These are phyloP conservation scores for Buteo buteo DNA, from an alignment of 2,113 vertebrate genomes.

Conservation along the genomic window DNA sequence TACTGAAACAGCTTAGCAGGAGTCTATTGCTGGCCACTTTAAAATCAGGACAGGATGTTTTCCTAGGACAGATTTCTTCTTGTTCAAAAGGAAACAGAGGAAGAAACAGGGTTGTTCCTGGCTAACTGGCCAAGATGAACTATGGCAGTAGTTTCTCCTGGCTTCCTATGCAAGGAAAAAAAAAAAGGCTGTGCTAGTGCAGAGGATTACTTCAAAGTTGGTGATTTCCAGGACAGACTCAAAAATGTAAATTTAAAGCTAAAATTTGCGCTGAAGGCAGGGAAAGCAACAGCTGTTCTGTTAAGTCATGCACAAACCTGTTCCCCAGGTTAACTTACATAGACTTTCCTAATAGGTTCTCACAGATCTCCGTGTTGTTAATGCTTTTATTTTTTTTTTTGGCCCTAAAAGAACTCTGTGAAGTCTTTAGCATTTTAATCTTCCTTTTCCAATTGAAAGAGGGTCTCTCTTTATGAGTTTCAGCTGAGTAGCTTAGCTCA, in stretches of 20 bases:
- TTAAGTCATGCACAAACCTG: neutral
- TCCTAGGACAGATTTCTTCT: neutral
- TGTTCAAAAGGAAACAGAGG: neutral
- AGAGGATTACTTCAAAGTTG: neutral
- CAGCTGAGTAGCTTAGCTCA: neutral
- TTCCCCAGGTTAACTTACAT: neutral
- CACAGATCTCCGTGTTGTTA: neutral
- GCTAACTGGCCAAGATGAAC: neutral
- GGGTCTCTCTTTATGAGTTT: neutral
- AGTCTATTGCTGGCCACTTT: neutral
- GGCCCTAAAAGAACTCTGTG: neutral
- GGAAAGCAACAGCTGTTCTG: neutral
- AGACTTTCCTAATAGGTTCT: neutral
- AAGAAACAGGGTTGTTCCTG: neutral
- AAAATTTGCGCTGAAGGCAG: neutral
- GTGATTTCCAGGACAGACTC: neutral
- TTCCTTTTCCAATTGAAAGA: neutral
- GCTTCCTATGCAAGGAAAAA: neutral
- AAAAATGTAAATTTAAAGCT: neutral
- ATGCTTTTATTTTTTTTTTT: neutral
- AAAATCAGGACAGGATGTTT: conserved; percentile 22
- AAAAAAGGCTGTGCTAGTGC: neutral
- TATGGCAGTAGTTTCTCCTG: neutral
- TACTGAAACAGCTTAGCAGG: neutral
- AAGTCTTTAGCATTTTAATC: neutral